Evolutionary conservation across 2,113 vertebrate genomes (phyloP).

Genomic region (Ageneiosus marmoratus): DNA sequence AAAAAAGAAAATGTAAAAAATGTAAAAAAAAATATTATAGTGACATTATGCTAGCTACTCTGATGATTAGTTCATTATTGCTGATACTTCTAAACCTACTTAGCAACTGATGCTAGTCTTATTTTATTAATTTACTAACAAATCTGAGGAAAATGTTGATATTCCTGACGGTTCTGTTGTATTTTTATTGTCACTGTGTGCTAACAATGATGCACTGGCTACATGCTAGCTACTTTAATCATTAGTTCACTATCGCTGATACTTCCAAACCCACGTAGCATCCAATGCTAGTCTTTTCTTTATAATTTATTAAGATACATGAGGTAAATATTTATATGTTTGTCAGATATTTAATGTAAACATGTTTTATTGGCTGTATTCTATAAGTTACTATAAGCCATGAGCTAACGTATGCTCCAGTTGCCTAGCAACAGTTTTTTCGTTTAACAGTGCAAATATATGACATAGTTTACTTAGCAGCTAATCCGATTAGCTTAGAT

Average conservation of each 20-base stretch:
- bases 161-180: not conserved
- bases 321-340: not conserved
- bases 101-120: not conserved
- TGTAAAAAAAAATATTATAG: too few species aligned
- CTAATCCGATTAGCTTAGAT: not conserved
- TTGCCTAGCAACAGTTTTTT: not conserved
- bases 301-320: not conserved
- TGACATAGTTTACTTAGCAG: not conserved
- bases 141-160: not conserved
- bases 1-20: too few species aligned
- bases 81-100: not conserved
- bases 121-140: not conserved
- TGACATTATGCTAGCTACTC: too few species aligned
- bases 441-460: not conserved
- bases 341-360: too few species aligned
- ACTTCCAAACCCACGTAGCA: not conserved
- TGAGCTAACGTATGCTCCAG: not conserved
- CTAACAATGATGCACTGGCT: not conserved
- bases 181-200: not conserved
- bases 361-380: too few species aligned
- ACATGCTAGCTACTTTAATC: not conserved
- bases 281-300: not conserved
- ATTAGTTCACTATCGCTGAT: not conserved
- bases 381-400: too few species aligned
- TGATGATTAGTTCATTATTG: not conserved